Base-by-base conservation (phyloP, 2,113 vertebrate species). In the Cryptomyrus ogoouensis region DNA sequence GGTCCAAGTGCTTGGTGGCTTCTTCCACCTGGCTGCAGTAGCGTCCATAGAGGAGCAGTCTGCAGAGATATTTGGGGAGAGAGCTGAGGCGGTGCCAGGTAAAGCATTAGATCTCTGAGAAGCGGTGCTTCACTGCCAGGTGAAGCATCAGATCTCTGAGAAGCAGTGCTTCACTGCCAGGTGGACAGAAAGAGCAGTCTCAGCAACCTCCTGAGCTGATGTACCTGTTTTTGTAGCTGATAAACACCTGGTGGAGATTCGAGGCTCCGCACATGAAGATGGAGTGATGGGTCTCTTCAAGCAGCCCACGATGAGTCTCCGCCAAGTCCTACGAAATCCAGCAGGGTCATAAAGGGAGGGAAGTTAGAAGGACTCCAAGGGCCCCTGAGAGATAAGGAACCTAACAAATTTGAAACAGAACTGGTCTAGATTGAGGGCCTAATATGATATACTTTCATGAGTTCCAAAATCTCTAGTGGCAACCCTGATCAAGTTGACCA, bases 1-100 rank as follows among this genome's bases (percentile, higher is more conserved):
- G 95, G 91, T 99, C 98, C 24, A 98, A 93, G 90, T 96, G 96
- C 92, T 97, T 97, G 3, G 96, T 95, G 0, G 98, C 97, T 0
- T 95, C 93, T 90, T 98, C 98, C 91, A 99, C 97, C 91, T 98
- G 97, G 91, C 98, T 98, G 66, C 98, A 99, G 93, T 99, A 99
- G 13, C 93, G 95, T 0, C 97, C 98, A 0, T 99, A 99, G 50
- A 97, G 89, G 6, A 99, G 94, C 77, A 99, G 95, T 94, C 97
- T 98, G 91, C 0, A 0, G 21, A 91, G 9, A 83, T 15, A 47
- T 12, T 27, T 21, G 44, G 6, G 46, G 70, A n/a, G 3, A 62
- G 53, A 44, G 56, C 17, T 19, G 35, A 12, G 35, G 35, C 4
- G 10, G 1, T 8, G 24, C 47, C 19, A 86, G 21, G 10, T n/a